Evolutionary conservation across 1,140 invertebrate genomes (phyloP).

Genomic region (Cydia pomonella): DNA sequence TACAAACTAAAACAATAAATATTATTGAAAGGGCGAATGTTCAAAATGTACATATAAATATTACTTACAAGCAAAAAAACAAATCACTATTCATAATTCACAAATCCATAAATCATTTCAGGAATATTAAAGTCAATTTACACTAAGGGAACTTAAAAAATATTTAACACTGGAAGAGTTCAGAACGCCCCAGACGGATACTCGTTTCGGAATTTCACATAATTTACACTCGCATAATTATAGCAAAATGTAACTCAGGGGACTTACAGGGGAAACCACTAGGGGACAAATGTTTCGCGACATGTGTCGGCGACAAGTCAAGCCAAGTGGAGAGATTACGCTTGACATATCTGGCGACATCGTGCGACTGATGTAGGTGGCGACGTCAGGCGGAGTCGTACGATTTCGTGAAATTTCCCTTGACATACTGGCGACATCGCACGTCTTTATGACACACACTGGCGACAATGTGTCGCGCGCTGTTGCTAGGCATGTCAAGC

Average conservation of each 20-base stretch:
- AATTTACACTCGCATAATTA: slow-evolving; percentile 26
- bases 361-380: no score
- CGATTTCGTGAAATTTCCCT: no score
- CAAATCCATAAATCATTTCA: slow-evolving; percentile 42
- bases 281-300: no score
- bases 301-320: no score
- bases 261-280: neutral
- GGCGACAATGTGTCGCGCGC: no score
- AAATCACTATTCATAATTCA: slow-evolving; percentile 57
- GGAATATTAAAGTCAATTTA: slow-evolving; percentile 54
- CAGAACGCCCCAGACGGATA: slow-evolving; percentile 44
- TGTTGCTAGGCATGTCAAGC: no score
- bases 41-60: slow-evolving; percentile 77
- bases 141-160: slow-evolving; percentile 51
- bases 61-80: slow-evolving; percentile 72
- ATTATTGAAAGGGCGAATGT: slow-evolving; percentile 49
- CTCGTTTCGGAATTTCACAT: slow-evolving; percentile 12
- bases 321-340: no score
- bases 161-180: slow-evolving; percentile 57
- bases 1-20: slow-evolving; percentile 65
- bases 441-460: no score
- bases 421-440: no score
- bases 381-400: no score
- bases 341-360: no score
- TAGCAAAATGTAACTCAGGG: slow-evolving; percentile 12